A percentile compares a stretch with the other conserved stretches of the same genome.
These are phyloP conservation scores for Carabus problematicus DNA, from an alignment of 2,888 invertebrate species.

Conservation along the genomic window DNA sequence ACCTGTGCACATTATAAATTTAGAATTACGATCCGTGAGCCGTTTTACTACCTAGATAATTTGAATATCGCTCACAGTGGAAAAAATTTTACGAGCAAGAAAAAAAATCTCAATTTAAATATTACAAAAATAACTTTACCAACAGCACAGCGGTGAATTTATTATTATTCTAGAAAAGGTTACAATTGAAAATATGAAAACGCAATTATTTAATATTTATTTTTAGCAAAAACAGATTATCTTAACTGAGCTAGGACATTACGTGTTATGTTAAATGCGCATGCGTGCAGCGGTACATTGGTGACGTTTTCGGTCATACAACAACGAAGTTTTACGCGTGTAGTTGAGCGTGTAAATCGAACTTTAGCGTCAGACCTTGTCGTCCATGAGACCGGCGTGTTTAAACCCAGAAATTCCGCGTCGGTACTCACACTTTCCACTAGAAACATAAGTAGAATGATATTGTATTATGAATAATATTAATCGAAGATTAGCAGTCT, in stretches of 20 bases:
- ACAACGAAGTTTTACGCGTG: slow-evolving; percentile 22
- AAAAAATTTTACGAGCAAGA: no score
- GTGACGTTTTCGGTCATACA: not conserved
- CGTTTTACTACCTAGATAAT: no score
- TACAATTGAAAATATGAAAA: no score
- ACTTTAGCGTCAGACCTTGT: slow-evolving; percentile 40
- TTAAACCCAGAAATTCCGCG: slow-evolving; percentile 26
- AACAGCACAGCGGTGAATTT: no score
- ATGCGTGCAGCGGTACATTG: slow-evolving; percentile 14
- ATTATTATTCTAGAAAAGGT: no score
- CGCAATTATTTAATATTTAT: no score
- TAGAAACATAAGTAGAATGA: slow-evolving; percentile 25
- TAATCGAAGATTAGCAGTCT: not conserved
- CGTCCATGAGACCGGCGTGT: slow-evolving; percentile 38
- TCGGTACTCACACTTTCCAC: slow-evolving; percentile 21
- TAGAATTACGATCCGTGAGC: no score
- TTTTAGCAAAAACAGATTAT: no score
- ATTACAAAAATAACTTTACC: no score
- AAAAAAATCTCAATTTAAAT: no score
- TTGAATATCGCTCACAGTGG: no score
- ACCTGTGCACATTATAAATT: no score
- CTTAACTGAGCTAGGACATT: not conserved
- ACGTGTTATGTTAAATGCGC: not conserved
- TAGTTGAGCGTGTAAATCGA: slow-evolving; percentile 37
- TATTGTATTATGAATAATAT: slow-evolving; percentile 14